Base-by-base conservation (phyloP, 2,113 vertebrate species). In the Lasiurus borealis region DNA sequence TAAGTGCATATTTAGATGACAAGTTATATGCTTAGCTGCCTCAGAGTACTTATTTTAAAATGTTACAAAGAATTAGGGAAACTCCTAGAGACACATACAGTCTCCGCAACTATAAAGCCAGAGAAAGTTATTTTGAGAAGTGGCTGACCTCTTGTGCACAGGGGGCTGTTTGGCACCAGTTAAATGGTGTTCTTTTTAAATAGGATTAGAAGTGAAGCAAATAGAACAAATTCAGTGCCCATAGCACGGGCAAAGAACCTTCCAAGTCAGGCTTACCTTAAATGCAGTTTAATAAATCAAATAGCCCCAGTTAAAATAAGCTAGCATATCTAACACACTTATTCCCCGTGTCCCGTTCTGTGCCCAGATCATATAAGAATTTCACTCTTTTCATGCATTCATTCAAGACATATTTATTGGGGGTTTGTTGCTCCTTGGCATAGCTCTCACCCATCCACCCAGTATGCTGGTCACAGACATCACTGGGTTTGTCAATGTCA, bases 51-150 rank as follows among this genome's bases (percentile, higher is more conserved):
- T 95, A 86, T 91, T 97, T 95, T 96, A 29, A 96, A 96, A 93
- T 97, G 62, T 95, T 97, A 84, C 88, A 88, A 85, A 95, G 92
- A 95, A 97, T 97, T 90, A 96, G 87, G 81, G 52, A 96, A 93
- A 94, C 15, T 92, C 78, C 85, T 77, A 83, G 88, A 93, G 84
- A 96, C 72, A 72, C 71, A 95, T 68, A 48, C 31, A n/a, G 64
- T 86, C 83, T 90, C 54, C 16, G 73, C 40, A 78, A 48, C 83
- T 85, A n/a, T 36, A 83, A 85, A 96, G 31, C 81, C 82, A 93
- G 48, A 21, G 21, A 91, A 81, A 85, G 44, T 73, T 73, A 62
- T 93, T 94, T 85, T 85, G 62, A 93, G 50, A 88, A 85, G 72
- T 68, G 27, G 8, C 78, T 93, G 72, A 96, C 95, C 93, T 96